These are phyloP conservation scores for Manis pentadactyla DNA, from an alignment of 2,797 vertebrate species.

Conservation along the genomic window DNA sequence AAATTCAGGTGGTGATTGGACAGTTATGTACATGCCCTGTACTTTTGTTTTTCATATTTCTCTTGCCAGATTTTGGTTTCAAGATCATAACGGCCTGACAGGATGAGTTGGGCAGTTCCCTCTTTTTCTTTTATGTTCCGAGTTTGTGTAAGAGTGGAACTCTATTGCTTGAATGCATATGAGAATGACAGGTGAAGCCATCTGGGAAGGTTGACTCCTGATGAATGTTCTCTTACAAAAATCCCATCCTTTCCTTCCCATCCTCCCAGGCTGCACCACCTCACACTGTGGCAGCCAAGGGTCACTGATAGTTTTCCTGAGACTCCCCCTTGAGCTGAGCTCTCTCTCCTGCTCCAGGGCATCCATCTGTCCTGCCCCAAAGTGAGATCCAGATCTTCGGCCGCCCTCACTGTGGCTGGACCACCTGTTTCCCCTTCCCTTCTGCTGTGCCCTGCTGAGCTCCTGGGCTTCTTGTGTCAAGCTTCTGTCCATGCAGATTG, in stretches of 20 bases:
- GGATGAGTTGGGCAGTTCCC: background rate
- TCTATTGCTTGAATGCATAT: background rate
- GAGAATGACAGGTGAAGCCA: background rate
- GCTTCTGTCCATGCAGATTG: background rate
- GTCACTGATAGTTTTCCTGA: background rate
- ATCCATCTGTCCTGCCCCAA: rapidly evolving
- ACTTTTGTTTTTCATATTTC: background rate
- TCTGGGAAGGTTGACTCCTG: background rate
- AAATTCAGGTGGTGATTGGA: no score
- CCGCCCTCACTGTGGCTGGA: background rate
- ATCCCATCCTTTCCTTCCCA: background rate
- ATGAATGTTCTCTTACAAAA: background rate
- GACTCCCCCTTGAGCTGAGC: background rate
- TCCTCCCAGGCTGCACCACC: background rate
- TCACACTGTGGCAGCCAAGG: background rate
- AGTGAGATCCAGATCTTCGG: background rate
- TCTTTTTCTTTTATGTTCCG: background rate
- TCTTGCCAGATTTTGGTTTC: background rate
- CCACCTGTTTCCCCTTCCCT: background rate
- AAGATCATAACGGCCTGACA: background rate
- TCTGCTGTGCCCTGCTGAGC: background rate
- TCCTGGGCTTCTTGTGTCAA: no score
- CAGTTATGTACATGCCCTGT: no score
- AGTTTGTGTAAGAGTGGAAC: background rate
- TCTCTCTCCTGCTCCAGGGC: background rate